These are phyloP conservation scores for Coboldia fuscipes DNA, from an alignment of 1,140 invertebrate species.

Conservation along the genomic window DNA sequence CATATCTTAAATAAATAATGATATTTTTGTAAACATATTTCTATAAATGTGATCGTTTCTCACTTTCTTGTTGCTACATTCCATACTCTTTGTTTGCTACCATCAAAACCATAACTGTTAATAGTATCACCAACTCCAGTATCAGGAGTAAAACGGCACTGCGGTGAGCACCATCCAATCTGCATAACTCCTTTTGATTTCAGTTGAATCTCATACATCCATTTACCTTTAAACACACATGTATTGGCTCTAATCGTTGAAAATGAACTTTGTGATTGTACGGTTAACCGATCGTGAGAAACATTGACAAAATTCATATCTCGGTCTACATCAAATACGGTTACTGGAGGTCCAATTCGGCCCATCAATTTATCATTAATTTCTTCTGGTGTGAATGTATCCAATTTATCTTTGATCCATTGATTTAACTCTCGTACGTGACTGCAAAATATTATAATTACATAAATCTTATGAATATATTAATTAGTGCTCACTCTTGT, in stretches of 20 bases:
- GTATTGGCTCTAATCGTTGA: slow-evolving; percentile 45
- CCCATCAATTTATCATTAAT: not conserved
- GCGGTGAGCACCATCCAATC: slow-evolving; percentile 55
- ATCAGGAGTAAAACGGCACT: slow-evolving; percentile 55
- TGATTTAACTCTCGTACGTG: not conserved
- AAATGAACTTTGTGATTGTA: slow-evolving; percentile 25
- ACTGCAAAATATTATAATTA: too few species aligned
- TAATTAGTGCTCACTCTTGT: too few species aligned
- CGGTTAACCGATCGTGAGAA: slow-evolving; percentile 13
- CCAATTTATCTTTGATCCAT: not conserved
- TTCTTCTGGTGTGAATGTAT: not conserved
- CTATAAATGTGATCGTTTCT: not conserved
- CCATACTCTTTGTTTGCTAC: slow-evolving; percentile 60
- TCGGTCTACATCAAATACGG: slow-evolving; percentile 19
- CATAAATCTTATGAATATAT: too few species aligned
- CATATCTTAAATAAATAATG: slow-evolving; percentile 27
- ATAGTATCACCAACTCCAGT: slow-evolving; percentile 64
- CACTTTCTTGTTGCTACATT: slow-evolving; percentile 46
- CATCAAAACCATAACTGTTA: slow-evolving; percentile 65
- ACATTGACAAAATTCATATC: slow-evolving; percentile 13
- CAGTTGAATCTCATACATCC: slow-evolving; percentile 61
- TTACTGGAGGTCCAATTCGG: slow-evolving; percentile 14
- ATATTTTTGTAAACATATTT: not conserved
- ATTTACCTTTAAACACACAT: slow-evolving; percentile 47
- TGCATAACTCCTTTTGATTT: slow-evolving; percentile 75